A percentile compares a stretch with the other conserved stretches of the same genome.
phyloP scores from a whole-genome alignment of 2,113 vertebrate genomes.

The Synodontis membranacea region DNA sequence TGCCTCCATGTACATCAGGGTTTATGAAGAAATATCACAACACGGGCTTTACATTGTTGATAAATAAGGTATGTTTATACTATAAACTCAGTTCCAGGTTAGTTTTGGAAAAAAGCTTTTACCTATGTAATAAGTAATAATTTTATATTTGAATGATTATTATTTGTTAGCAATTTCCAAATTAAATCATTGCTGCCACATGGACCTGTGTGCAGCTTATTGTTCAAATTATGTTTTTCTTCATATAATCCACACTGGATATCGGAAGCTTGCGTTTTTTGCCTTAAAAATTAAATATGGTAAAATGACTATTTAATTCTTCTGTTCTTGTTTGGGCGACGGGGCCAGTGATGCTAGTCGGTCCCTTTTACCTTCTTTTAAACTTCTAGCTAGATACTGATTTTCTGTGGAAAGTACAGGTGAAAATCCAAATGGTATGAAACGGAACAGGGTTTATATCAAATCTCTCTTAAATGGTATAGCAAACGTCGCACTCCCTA shows the following conservation, averaged over 20 bases:
- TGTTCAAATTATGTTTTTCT: neutral
- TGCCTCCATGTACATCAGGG: constrained; percentile 73
- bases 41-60: constrained; percentile 64
- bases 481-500: no score
- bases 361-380: neutral
- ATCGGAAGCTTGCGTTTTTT: neutral
- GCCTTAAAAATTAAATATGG: neutral
- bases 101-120: neutral
- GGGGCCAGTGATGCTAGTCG: neutral
- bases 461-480: no score
- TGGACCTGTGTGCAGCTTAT: neutral
- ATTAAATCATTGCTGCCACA: neutral
- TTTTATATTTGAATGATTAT: neutral
- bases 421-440: neutral
- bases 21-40: constrained; percentile 69
- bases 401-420: neutral
- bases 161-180: neutral
- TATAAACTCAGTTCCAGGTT: neutral
- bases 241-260: neutral
- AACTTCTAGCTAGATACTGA: neutral
- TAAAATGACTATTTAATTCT: neutral
- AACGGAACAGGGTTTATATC: neutral
- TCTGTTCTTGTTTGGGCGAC: neutral
- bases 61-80: neutral
- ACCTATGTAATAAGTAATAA: neutral